Evolutionary conservation across 2,888 invertebrate species (phyloP).

Genomic region (Tigriopus californicus): DNA sequence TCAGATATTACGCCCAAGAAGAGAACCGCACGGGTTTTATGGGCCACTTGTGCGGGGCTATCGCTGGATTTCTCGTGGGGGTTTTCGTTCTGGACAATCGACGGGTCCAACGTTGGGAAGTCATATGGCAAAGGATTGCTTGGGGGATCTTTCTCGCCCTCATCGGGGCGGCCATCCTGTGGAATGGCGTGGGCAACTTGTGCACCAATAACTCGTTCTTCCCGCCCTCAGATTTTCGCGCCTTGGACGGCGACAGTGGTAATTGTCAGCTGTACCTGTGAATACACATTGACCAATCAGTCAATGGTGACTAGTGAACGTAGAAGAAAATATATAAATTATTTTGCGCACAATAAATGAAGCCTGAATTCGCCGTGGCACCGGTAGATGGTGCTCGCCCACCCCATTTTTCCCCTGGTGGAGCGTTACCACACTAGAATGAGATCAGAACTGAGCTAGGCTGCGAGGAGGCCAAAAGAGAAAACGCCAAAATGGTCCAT

Average conservation of each 20-base stretch:
- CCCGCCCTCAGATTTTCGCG: background rate
- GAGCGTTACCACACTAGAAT: too few species aligned
- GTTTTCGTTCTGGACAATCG: slow-evolving; percentile 8
- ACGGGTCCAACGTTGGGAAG: slow-evolving; percentile 18
- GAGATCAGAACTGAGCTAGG: too few species aligned
- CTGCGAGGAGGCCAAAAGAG: too few species aligned
- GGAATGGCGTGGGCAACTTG: slow-evolving; percentile 3
- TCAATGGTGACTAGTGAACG: too few species aligned
- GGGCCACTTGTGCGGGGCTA: slow-evolving; percentile 13
- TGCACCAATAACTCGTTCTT: background rate
- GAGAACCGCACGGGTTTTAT: slow-evolving; percentile 14
- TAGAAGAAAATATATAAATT: too few species aligned
- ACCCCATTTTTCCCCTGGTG: slow-evolving; percentile 44
- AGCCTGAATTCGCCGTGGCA: too few species aligned
- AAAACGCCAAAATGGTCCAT: too few species aligned
- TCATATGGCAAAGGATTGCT: slow-evolving; percentile 16
- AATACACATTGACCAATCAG: too few species aligned
- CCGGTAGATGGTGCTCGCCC: slow-evolving; percentile 34
- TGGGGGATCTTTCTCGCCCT: slow-evolving; percentile 16
- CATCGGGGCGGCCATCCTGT: slow-evolving; percentile 4
- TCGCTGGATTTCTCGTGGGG: slow-evolving; percentile 11
- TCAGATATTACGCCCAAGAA: background rate
- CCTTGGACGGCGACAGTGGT: slow-evolving; percentile 1
- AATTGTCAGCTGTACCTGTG: background rate
- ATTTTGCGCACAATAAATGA: too few species aligned